Evolutionary conservation across 2,888 invertebrate species (phyloP).

Genomic region (Cephus spinipes): DNA sequence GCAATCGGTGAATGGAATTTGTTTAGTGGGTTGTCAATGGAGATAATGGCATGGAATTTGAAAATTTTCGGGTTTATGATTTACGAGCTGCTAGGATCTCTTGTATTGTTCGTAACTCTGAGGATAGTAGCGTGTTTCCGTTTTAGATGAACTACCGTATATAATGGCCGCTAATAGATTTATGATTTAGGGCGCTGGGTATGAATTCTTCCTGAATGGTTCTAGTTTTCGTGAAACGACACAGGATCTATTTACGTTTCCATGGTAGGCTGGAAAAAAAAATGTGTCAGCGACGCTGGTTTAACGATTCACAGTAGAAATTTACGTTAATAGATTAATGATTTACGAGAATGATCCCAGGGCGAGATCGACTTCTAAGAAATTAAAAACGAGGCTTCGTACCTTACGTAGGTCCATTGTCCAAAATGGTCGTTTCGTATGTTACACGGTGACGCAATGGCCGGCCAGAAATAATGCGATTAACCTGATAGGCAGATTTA

Average conservation of each 20-base stretch:
- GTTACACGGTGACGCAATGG: not conserved
- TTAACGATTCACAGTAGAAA: not conserved
- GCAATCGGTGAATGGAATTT: not conserved
- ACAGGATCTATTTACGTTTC: not conserved
- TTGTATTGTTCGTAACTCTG: not conserved
- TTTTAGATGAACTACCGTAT: not conserved
- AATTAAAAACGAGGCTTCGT: not conserved
- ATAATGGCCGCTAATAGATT: not conserved
- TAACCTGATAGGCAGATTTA: slow-evolving; percentile 54
- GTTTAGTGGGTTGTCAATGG: not conserved
- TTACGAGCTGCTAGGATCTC: not conserved
- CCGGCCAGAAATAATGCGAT: slow-evolving; percentile 49
- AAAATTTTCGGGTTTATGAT: not conserved
- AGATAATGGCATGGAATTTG: not conserved
- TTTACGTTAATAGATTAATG: not conserved
- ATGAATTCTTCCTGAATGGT: not conserved
- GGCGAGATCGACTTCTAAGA: not conserved
- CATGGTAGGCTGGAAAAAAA: not conserved
- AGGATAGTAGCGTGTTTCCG: not conserved
- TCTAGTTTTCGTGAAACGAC: not conserved
- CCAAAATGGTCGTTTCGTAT: not conserved
- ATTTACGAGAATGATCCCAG: not conserved
- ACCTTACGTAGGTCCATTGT: not conserved
- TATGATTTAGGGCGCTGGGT: not conserved
- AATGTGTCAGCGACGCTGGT: not conserved